Conservation (phyloP, 2,888 invertebrate species). For the Tromatobia lineatoria region DNA sequence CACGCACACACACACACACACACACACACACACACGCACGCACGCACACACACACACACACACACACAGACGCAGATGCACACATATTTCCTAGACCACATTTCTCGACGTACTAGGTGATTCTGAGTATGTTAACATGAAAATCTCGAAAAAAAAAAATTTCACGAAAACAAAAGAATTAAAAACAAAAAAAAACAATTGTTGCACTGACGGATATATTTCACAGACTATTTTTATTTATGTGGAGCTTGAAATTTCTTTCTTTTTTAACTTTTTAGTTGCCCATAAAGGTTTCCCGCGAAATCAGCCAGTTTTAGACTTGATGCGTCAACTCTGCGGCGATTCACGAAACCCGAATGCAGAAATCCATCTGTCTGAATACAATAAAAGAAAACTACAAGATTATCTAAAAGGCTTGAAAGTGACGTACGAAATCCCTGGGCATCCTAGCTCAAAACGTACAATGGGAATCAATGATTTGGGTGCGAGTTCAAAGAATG, state of each 20-base stretch:
- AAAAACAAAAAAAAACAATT: no score
- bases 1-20: no score
- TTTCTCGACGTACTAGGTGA: no score
- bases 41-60: no score
- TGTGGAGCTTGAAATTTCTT: neutral
- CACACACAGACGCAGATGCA: no score
- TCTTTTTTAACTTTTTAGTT: constrained; percentile 86
- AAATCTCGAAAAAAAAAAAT: no score
- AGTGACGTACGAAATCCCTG: constrained; percentile 86
- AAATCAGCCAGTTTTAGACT: constrained; percentile 86
- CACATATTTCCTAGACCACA: no score
- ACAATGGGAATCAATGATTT: constrained; percentile 86
- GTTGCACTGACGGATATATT: no score
- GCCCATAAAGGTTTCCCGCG: constrained; percentile 93
- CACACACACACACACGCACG: no score
- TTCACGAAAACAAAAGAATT: no score
- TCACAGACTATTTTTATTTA: neutral
- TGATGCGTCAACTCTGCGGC: constrained; percentile 79
- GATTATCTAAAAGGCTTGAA: constrained; percentile 86
- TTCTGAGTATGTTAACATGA: no score
- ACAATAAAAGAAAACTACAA: constrained; percentile 29
- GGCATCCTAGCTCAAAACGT: constrained; percentile 82
- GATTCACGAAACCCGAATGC: constrained; percentile 60
- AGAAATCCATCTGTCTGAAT: constrained; percentile 75
- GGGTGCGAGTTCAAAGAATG: constrained; percentile 78